Evolutionary conservation across 1,140 invertebrate genomes (phyloP), one percentile per base, ranked within the genome.

Genomic region (Drosophila tsacasi): DNA sequence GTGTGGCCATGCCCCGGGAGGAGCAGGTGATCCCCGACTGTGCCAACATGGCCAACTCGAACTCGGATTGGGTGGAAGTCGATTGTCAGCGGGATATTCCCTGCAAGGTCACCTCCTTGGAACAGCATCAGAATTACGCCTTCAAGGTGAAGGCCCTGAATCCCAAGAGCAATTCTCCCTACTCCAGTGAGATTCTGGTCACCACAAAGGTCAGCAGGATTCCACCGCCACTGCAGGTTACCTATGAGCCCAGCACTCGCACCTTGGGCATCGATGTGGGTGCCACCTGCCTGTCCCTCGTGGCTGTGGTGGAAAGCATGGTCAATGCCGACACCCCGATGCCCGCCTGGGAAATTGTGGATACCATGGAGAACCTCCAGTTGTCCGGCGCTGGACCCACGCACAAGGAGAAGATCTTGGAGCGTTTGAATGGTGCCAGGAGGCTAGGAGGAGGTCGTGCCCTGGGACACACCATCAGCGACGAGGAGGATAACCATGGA

Each of bases 81-180:
- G 97, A 98, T 78, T 99, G 98, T 83, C 95, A 96, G 37, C 94
- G 95, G 19, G 95, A 95, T 32, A 97, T 98, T 81, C 97, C 97
- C 2, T 99, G 98, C 92, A 97, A 97, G 87, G 96, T 98, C 0
- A 96, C 96, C 0, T 94, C 95, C 27, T 93, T 98, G 3, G 96
- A 97, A 12, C 97, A 98, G 83, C 96, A 98, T 87, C 96, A 97
- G 80, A 95, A 94, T 10, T 98, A 97, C 84, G 94, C 95, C 0
- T 97, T 98, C 91, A 97, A 97, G 95, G 95, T 98, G 23, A 97
- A 97, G 93, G 97, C 97, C 0, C 94, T 96, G 63, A 98, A 98
- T 85, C 96, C 96, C 0, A 97, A 97, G 91, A 97, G 97, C 12
- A 95, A 95, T 54, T 97, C 97, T 30, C 96, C 97, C 63, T 97